phyloP scores from a whole-genome alignment of 2,888 invertebrate species.

The Cephus pygmeus region DNA sequence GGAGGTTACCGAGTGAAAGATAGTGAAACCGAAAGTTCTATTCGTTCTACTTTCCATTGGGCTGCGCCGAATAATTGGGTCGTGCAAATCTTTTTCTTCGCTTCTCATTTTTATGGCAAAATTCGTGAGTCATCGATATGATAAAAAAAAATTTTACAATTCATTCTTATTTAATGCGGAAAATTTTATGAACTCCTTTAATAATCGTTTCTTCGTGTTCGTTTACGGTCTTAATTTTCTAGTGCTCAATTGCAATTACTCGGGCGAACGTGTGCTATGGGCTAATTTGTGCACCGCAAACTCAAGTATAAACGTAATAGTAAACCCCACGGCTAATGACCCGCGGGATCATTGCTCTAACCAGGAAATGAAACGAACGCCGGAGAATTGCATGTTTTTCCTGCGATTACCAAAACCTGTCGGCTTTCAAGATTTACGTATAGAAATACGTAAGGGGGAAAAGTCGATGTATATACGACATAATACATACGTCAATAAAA shows the following conservation, averaged over 20 bases:
- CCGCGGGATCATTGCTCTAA: conserved; percentile 56
- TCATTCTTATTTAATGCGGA: not conserved
- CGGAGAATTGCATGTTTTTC: conserved; percentile 58
- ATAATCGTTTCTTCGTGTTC: not conserved
- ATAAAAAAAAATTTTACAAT: not conserved
- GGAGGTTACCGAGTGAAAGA: conserved; percentile 52
- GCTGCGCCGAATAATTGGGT: conserved; percentile 40
- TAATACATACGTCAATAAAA: not conserved
- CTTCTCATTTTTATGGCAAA: not conserved
- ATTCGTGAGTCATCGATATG: not conserved
- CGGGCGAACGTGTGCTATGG: not conserved
- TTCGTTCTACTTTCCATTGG: conserved; percentile 60
- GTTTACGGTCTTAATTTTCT: not conserved
- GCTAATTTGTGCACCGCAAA: not conserved
- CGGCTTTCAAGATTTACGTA: not conserved
- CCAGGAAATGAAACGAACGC: conserved; percentile 59
- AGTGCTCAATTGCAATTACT: not conserved
- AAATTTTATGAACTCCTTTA: not conserved
- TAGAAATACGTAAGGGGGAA: not conserved
- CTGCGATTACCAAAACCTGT: conserved; percentile 49
- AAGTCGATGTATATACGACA: not conserved
- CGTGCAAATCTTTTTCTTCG: conserved; percentile 7
- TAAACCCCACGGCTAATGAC: conserved; percentile 42
- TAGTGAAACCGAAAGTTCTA: conserved; percentile 60
- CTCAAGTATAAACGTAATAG: not conserved